Conservation (phyloP, 2,888 invertebrate species). For the Graphium colonna region DNA sequence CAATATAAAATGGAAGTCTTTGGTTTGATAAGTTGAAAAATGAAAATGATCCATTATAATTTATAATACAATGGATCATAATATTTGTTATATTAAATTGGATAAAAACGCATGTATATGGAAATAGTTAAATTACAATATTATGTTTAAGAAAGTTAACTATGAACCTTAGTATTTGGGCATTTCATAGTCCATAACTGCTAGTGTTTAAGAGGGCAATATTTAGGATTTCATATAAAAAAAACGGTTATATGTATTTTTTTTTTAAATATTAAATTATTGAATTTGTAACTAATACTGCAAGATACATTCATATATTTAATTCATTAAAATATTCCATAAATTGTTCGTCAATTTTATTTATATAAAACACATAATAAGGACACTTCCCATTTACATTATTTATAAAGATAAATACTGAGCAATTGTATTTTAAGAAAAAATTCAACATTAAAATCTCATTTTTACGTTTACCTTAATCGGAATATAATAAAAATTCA, state of each 20-base stretch:
- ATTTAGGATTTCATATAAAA: background rate
- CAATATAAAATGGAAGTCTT: slow-evolving; percentile 16
- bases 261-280: slow-evolving; percentile 17
- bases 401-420: slow-evolving; percentile 28
- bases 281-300: slow-evolving; percentile 14
- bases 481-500: slow-evolving; percentile 4
- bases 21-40: slow-evolving; percentile 15
- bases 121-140: slow-evolving; percentile 7
- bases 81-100: slow-evolving; percentile 9
- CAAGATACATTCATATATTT: slow-evolving; percentile 17
- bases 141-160: slow-evolving; percentile 13
- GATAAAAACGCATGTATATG: slow-evolving; percentile 8
- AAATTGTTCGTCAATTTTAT: slow-evolving; percentile 28
- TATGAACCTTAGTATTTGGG: background rate
- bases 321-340: slow-evolving; percentile 13
- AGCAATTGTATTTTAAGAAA: slow-evolving; percentile 25
- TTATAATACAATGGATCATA: background rate
- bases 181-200: background rate
- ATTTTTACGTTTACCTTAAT: slow-evolving; percentile 7
- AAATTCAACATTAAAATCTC: slow-evolving; percentile 9
- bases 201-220: slow-evolving; percentile 16
- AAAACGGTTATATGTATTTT: background rate
- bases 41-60: slow-evolving; percentile 14
- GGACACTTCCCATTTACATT: slow-evolving; percentile 41
- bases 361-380: slow-evolving; percentile 30